Base-by-base conservation (phyloP, 1,140 invertebrate genomes). In the Drosophila lacteicornis region DNA sequence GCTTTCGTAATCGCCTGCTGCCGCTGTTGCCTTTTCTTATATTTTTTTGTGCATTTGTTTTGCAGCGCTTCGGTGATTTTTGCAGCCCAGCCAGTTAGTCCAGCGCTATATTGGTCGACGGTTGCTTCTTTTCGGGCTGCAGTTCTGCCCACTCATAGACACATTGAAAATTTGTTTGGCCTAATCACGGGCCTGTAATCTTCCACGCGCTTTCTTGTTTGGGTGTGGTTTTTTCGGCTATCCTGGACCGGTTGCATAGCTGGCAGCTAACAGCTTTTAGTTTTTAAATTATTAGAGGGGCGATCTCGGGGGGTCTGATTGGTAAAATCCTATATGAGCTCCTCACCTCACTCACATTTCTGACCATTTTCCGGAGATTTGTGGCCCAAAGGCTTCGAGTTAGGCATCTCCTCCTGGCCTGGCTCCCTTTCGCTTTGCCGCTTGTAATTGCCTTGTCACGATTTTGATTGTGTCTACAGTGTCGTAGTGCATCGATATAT, bases 51-150 rank as follows among this genome's bases (percentile, higher is more conserved):
- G 27, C 43, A 55, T 74, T 69, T 76, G 69, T 83, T 86, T 80
- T 80, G 83, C 83, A 78, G 80, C 83, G 83, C 83, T 86, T 86
- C 83, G 84, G 40, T 86, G 83, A 83, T 80, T 87, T 87, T 78
- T 74, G 77, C 85, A 83, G 84, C 80, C 65, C 55, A 73, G 79
- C 70, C 78, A 74, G 71, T 71, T 62, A 78, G 84, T 88, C 84
- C 84, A 88, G 84, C 84, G 74, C 84, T 87, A 88, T 90, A 75
- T 87, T 87, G 80, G 83, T 81, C 78, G 78, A 61, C 56, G 65
- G 83, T 61, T 60, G 83, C 80, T 86, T 82, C 83, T 87, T 69
- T 74, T 79, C 46, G 67, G 76, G 73, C 84, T 77, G 80, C 80
- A 77, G 83, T 87, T 87, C 83, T 87, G 80, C 84, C 84, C 84